Base-by-base conservation (phyloP, 1,140 invertebrate genomes). In the Leptinotarsa defecta region DNA sequence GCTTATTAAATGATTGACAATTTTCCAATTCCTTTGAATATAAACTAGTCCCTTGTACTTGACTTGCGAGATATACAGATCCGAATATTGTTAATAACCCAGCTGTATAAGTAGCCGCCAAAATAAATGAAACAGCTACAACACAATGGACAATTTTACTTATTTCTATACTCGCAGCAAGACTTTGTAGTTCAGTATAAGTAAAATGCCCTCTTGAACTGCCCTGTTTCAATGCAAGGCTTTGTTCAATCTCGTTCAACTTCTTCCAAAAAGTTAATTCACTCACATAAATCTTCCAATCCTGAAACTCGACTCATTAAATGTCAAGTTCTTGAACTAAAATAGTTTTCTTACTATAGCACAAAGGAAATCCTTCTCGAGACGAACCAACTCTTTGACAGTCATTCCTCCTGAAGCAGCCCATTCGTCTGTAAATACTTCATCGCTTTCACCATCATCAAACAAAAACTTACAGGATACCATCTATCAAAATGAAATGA, bases 391-490 rank as follows among this genome's bases (percentile, higher is more conserved):
- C 80, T 94, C 90, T 68, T 90, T 87, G 11, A 93, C 84, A 68
- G 92, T 90, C 69, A 97, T 86, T 74, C 92, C 91, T 11, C 91
- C 93, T 24, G 94, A 93, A 57, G 89, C 87, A 52, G 96, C 95
- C 96, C 96, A 98, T 87, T 96, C 94, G 73, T 90, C 89, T 82
- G 96, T 93, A 82, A 94, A 93, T 70, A 97, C 94, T 85, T 95
- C 94, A 83, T 95, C 94, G 78, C 94, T 92, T 86, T 95, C 94
- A 69, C 96, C 96, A 85, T 96, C 93, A 84, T 97, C 96, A 85
- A 95, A 92, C 79, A 98, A 88, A 86, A 96, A 98, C 89, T 98
- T 98, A 81, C 94, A 96, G 34, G 96, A 96, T 81, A 98, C 93
- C 92, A 98, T 94, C 96, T 98, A 85, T 4, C n/a, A 13, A 57